Percentiles rank a stretch among this genome's conserved stretches.
These are phyloP conservation scores for Panurus biarmicus DNA, from an alignment of 2,113 vertebrate species.

Conservation along the genomic window DNA sequence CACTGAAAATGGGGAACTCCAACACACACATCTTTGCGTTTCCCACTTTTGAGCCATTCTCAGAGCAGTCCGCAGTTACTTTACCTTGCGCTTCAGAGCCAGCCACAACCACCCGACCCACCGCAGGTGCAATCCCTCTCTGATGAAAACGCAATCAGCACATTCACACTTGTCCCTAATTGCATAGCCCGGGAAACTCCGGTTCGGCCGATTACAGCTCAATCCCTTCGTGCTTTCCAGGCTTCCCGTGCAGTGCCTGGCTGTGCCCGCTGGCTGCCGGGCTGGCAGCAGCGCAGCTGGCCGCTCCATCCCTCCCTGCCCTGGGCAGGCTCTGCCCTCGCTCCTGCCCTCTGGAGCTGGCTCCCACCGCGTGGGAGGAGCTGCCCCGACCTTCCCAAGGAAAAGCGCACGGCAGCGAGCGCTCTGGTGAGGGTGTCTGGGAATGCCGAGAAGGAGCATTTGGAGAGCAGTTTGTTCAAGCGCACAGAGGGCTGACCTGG, in stretches of 20 bases:
- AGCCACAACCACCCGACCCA: neutral
- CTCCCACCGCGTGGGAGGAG: too few relatives aligned
- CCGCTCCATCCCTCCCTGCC: too few relatives aligned
- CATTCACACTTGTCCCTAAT: neutral
- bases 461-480: neutral
- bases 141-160: neutral
- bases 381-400: neutral
- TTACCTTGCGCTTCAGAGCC: neutral
- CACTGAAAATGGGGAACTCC: neutral
- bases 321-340: neutral
- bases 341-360: too few relatives aligned
- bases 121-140: neutral
- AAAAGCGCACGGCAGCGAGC: neutral
- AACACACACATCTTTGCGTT: rapidly evolving
- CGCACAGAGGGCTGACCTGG: neutral
- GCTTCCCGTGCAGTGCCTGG: neutral
- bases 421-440: neutral
- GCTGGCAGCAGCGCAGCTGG: neutral
- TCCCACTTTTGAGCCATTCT: neutral
- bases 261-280: neutral
- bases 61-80: neutral
- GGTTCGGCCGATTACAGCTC: neutral
- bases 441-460: neutral
- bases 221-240: neutral
- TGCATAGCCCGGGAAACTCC: neutral